These are phyloP conservation scores for Fabriciana adippe DNA, from an alignment of 2,888 invertebrate species.

Conservation along the genomic window DNA sequence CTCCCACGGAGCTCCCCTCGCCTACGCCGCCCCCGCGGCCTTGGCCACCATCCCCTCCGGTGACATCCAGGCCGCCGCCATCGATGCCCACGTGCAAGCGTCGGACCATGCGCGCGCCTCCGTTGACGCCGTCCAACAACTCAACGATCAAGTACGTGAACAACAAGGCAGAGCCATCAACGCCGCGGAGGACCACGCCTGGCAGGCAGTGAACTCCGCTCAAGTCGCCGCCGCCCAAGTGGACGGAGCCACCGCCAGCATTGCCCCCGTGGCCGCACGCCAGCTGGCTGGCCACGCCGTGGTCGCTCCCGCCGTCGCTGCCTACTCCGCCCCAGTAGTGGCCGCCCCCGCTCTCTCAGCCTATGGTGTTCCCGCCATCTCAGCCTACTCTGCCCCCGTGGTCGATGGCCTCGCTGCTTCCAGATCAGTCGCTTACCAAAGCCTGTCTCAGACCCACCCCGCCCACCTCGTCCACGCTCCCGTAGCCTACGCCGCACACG, in stretches of 20 bases:
- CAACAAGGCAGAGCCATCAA: constrained; percentile 73
- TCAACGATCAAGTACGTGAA: constrained; percentile 74
- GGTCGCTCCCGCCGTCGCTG: constrained; percentile 40
- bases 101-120: constrained; percentile 72
- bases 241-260: constrained; percentile 75
- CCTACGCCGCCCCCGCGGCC: constrained; percentile 45
- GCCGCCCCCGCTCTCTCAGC: constrained; percentile 32
- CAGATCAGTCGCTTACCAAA: constrained; percentile 62
- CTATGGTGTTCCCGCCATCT: neutral
- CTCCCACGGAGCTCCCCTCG: constrained; percentile 50
- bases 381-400: constrained; percentile 17
- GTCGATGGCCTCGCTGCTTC: constrained; percentile 44
- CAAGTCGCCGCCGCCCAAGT: constrained; percentile 72
- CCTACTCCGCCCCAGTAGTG: constrained; percentile 44
- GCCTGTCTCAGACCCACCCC: constrained; percentile 69
- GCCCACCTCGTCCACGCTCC: constrained; percentile 58
- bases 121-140: no score
- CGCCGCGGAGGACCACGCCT: constrained; percentile 76
- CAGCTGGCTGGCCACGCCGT: constrained; percentile 66
- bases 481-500: constrained; percentile 50
- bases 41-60: constrained; percentile 70
- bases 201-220: constrained; percentile 73
- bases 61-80: constrained; percentile 70
- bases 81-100: constrained; percentile 74
- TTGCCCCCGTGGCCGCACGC: constrained; percentile 71